Percentiles rank a stretch among this genome's conserved stretches.
These are phyloP conservation scores for Stenodera caucasica DNA, from an alignment of 2,888 invertebrate species.

Conservation along the genomic window DNA sequence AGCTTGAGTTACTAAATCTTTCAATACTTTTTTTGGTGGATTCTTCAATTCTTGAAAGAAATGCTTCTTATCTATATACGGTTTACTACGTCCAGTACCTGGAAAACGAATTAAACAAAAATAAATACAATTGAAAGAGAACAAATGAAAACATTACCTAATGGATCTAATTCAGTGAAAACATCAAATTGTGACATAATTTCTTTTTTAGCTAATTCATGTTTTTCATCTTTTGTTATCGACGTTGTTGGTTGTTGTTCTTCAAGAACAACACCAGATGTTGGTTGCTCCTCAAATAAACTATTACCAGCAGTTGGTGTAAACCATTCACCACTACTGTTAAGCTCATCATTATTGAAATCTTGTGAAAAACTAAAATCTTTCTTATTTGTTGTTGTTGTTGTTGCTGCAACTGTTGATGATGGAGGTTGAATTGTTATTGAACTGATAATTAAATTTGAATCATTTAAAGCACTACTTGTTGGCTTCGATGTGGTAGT, in stretches of 20 bases:
- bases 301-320: constrained; percentile 47
- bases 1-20: constrained; percentile 68
- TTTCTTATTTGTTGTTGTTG: constrained; percentile 31
- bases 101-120: constrained; percentile 27
- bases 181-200: constrained; percentile 70
- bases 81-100: constrained; percentile 85
- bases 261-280: constrained; percentile 27
- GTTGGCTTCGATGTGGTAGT: too few species aligned
- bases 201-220: constrained; percentile 51
- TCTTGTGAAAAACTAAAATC: constrained; percentile 46
- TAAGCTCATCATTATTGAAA: constrained; percentile 47
- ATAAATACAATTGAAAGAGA: neutral
- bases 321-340: constrained; percentile 53
- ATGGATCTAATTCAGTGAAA: constrained; percentile 91
- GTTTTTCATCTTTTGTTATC: constrained; percentile 49
- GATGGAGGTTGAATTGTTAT: constrained; percentile 29
- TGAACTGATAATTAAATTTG: neutral
- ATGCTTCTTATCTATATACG: constrained; percentile 93
- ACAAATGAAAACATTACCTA: constrained; percentile 66
- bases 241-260: constrained; percentile 31
- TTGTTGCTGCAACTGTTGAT: constrained; percentile 25
- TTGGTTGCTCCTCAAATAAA: constrained; percentile 48
- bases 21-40: constrained; percentile 89
- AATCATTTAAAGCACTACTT: constrained; percentile 48
- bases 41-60: constrained; percentile 96